Conservation (phyloP, 1,140 invertebrate genomes). For the Ladona fulva region DNA sequence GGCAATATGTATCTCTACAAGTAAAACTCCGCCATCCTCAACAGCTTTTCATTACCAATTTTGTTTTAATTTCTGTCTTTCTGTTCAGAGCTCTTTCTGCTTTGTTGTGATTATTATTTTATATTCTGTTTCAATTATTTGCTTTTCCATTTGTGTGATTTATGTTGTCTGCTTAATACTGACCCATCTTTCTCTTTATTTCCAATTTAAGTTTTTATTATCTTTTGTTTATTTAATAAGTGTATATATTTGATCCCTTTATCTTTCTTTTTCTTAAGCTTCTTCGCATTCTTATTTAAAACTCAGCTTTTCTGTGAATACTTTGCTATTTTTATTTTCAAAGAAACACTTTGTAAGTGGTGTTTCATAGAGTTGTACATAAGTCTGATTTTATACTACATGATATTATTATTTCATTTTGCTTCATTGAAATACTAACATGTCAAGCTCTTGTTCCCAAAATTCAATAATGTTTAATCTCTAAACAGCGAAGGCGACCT, state of each 20-base stretch:
- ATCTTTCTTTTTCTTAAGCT: no score
- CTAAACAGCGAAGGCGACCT: constrained; percentile 65
- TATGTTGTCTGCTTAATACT: constrained; percentile 18
- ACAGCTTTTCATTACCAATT: neutral
- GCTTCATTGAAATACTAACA: no score
- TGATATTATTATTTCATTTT: no score
- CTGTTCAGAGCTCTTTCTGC: neutral
- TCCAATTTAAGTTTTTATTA: constrained; percentile 13
- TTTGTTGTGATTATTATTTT: constrained; percentile 13
- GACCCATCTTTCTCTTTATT: constrained; percentile 24
- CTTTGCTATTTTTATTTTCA: no score
- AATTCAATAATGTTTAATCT: constrained; percentile 1
- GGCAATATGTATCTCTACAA: neutral
- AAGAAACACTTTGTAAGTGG: no score
- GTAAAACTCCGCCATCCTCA: neutral
- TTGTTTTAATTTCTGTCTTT: constrained; percentile 12
- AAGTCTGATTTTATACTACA: no score
- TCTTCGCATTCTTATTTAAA: no score
- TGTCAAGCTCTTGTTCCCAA: no score
- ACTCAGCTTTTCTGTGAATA: no score
- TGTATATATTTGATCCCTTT: constrained; percentile 8
- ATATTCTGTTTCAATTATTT: neutral
- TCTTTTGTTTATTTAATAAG: neutral
- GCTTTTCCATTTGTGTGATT: constrained; percentile 13
- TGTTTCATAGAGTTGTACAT: no score